Percentiles rank a stretch among this genome's conserved stretches.
These are phyloP conservation scores for Seira sanloemensis DNA, from an alignment of 2,888 invertebrate species.

Conservation along the genomic window DNA sequence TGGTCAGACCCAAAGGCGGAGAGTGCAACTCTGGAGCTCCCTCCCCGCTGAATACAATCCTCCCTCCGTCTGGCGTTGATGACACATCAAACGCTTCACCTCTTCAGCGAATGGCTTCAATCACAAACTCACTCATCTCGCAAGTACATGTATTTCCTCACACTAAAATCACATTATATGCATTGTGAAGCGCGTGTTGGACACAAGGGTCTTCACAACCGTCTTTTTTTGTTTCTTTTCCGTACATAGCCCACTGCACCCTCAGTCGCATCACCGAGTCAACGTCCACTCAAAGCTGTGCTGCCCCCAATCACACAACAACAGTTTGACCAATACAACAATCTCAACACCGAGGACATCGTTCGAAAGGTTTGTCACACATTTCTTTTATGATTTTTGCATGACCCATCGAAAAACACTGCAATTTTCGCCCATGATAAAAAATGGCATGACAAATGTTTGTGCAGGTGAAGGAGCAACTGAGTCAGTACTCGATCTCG, in stretches of 20 bases:
- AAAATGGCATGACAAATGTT: background rate
- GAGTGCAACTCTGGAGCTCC: slow-evolving; percentile 72
- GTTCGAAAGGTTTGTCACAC: slow-evolving; percentile 85
- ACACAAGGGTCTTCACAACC: slow-evolving; percentile 1
- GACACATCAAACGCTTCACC: slow-evolving; percentile 91
- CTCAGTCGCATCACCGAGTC: slow-evolving; percentile 88
- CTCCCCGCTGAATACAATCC: slow-evolving; percentile 82
- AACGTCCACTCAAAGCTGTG: slow-evolving; percentile 95
- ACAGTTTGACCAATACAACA: slow-evolving; percentile 98
- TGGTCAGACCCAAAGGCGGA: slow-evolving; percentile 88
- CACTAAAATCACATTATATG: slow-evolving; percentile 18
- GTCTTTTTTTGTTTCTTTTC: slow-evolving; percentile 33
- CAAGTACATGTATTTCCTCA: slow-evolving; percentile 77
- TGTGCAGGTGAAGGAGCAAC: slow-evolving; percentile 88
- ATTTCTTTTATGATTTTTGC: background rate
- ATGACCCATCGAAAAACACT: background rate
- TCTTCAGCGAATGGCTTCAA: slow-evolving; percentile 97
- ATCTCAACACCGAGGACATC: slow-evolving; percentile 98
- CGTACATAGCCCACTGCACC: slow-evolving; percentile 83
- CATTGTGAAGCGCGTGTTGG: background rate
- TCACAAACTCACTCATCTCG: slow-evolving; percentile 96
- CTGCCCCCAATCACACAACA: slow-evolving; percentile 98
- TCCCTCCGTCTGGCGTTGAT: slow-evolving; percentile 87
- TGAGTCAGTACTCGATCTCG: slow-evolving; percentile 97
- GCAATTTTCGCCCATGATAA: too few relatives aligned